Evolutionary conservation across 2,113 vertebrate species (phyloP).

Genomic region (Channa argus): DNA sequence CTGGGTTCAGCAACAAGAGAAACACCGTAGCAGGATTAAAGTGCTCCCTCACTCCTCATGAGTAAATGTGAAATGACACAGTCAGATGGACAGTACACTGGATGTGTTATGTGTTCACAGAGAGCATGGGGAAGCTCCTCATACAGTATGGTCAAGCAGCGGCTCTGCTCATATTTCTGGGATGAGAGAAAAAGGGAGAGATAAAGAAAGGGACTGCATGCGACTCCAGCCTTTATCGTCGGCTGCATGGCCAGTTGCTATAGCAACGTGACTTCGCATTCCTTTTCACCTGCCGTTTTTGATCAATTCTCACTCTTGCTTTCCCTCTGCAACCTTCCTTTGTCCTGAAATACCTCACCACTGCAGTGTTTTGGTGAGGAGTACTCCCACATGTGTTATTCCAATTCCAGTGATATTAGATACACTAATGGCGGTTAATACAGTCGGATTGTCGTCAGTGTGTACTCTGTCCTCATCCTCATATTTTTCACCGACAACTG

Average conservation of each 20-base stretch:
- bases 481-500: constrained; percentile 4
- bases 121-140: constrained; percentile 68
- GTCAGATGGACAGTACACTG: constrained; percentile 57
- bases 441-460: constrained; percentile 18
- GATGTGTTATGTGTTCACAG: constrained; percentile 54
- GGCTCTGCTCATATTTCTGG: constrained; percentile 37
- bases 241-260: constrained; percentile 81
- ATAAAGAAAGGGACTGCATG: constrained; percentile 51
- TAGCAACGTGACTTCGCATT: constrained; percentile 84
- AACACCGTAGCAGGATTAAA: constrained; percentile 39
- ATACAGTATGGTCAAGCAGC: constrained; percentile 47
- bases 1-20: constrained; percentile 31
- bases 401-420: constrained; percentile 30
- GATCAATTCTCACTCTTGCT: constrained; percentile 73
- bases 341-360: constrained; percentile 64
- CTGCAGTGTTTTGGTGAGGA: constrained; percentile 36
- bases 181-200: constrained; percentile 39
- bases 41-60: constrained; percentile 6
- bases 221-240: constrained; percentile 71
- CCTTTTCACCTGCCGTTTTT: constrained; percentile 83
- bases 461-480: constrained; percentile 11
- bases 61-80: constrained; percentile 40
- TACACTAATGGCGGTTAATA: constrained; percentile 29
- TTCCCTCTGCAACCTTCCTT: constrained; percentile 54
- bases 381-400: not conserved